Evolutionary conservation across 2,113 vertebrate species (phyloP).

Genomic region (Mesembrinibis cayennensis): DNA sequence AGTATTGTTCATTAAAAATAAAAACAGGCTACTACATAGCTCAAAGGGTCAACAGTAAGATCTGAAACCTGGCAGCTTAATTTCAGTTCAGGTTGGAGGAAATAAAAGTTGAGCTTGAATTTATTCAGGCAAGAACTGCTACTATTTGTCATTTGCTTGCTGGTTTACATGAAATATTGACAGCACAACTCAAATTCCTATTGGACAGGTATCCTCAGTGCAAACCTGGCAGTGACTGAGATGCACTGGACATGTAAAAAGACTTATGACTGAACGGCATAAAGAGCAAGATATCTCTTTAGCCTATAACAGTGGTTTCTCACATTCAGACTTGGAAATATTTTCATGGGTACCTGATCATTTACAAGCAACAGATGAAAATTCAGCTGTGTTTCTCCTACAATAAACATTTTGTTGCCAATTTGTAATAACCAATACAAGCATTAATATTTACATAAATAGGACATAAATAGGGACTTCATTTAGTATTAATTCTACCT

Average conservation of each 20-base stretch:
- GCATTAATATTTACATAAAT: neutral
- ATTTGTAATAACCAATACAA: neutral
- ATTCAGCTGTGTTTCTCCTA: neutral
- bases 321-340: neutral
- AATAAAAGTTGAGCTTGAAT: neutral
- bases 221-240: neutral
- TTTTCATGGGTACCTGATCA: neutral
- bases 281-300: neutral
- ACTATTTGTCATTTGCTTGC: neutral
- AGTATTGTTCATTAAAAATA: neutral
- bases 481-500: neutral
- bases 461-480: neutral
- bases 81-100: neutral
- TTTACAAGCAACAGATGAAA: neutral
- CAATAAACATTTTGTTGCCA: neutral
- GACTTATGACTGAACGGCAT: neutral
- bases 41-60: neutral
- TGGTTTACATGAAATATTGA: neutral
- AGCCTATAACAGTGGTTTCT: neutral
- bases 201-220: neutral
- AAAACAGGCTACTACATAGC: neutral
- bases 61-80: neutral
- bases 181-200: neutral
- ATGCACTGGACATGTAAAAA: neutral
- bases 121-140: neutral